Base-by-base conservation (phyloP, 2,797 vertebrate species). In the Myotis findleyi region DNA sequence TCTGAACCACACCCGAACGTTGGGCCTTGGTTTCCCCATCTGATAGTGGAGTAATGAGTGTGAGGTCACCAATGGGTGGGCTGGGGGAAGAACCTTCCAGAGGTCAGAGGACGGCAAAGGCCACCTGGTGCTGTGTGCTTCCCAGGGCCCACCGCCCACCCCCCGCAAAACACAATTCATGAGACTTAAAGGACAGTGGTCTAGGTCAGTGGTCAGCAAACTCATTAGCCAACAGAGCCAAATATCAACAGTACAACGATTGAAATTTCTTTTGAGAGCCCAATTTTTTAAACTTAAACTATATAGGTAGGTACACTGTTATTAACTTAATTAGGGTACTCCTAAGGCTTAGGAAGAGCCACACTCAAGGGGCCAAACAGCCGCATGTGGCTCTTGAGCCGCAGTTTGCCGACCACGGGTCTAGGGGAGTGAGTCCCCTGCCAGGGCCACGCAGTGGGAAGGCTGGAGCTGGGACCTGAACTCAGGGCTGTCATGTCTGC, bases 61-160 rank as follows among this genome's bases (percentile, higher is more conserved):
- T 27, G 55, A 55, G 53, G 41, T 77, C 23, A n/a, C 27, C 4
- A 10, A 57, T 21, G 14, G 59, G 41, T 57, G 38, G 66, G 27
- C 13, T 25, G 33, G 47, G 66, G 53, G 53, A 91, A 47, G 71
- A 57, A 33, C 6, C 11, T 55, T 53, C 41, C n/a, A 23, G 30
- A 64, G 23, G n/a, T 25, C 49, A 2, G 73, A 68, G 92, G 76
- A 73, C 87, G 85, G 80, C 53, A 64, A 53, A 91, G 82, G 47
- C 64, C 44, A 12, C 4, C 36, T 3, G 55, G 38, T 36, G 17
- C n/a, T 7, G 12, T n/a, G 6, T 33, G n/a, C 59, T 64, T 4
- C 77, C 71, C 23, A 51, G 27, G 20, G 1, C 2, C 30, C n/a
- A 2, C 12, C 12, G 13, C 55, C 23, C 23, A 0, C 23, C 55